phyloP scores from a whole-genome alignment of 2,797 vertebrate species.

The Xiphophorus birchmanni region DNA sequence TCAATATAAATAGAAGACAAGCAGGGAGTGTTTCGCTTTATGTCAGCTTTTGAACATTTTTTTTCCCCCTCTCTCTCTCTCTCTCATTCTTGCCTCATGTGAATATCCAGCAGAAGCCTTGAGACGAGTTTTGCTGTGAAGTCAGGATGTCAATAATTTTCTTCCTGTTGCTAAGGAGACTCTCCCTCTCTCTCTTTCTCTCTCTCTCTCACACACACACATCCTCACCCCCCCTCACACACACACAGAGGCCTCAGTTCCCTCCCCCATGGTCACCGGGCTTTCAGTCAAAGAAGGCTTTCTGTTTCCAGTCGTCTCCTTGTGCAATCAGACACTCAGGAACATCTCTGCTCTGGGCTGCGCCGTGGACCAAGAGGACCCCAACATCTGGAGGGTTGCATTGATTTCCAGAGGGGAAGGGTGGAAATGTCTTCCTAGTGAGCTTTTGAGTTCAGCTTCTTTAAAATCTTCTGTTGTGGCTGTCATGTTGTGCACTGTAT shows the following conservation, averaged over 20 bases:
- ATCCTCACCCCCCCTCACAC: background rate
- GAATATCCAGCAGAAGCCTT: slow-evolving; percentile 76
- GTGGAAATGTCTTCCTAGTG: slow-evolving; percentile 58
- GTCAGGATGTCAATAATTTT: slow-evolving; percentile 85
- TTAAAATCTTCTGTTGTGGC: slow-evolving; percentile 66
- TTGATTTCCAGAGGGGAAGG: slow-evolving; percentile 71
- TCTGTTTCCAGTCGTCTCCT: slow-evolving; percentile 74
- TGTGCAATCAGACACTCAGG: slow-evolving; percentile 81
- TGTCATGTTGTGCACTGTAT: background rate
- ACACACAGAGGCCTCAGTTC: slow-evolving; percentile 66
- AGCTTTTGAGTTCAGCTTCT: slow-evolving; percentile 70
- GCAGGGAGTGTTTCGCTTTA: slow-evolving; percentile 78
- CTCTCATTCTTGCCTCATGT: slow-evolving; percentile 65
- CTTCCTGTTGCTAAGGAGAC: slow-evolving; percentile 82
- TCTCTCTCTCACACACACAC: slow-evolving; percentile 33
- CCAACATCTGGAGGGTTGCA: slow-evolving; percentile 78
- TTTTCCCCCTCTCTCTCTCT: slow-evolving; percentile 13
- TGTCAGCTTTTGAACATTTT: slow-evolving; percentile 81
- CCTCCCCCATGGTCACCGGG: slow-evolving; percentile 78
- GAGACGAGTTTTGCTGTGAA: slow-evolving; percentile 79
- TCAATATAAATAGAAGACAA: slow-evolving; percentile 87
- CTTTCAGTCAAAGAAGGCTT: slow-evolving; percentile 79
- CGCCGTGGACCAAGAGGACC: slow-evolving; percentile 61
- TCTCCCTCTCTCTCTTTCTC: slow-evolving; percentile 52
- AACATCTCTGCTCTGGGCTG: slow-evolving; percentile 76